These are phyloP conservation scores for Bagarius yarrelli DNA, from an alignment of 2,113 vertebrate genomes.

Conservation along the genomic window DNA sequence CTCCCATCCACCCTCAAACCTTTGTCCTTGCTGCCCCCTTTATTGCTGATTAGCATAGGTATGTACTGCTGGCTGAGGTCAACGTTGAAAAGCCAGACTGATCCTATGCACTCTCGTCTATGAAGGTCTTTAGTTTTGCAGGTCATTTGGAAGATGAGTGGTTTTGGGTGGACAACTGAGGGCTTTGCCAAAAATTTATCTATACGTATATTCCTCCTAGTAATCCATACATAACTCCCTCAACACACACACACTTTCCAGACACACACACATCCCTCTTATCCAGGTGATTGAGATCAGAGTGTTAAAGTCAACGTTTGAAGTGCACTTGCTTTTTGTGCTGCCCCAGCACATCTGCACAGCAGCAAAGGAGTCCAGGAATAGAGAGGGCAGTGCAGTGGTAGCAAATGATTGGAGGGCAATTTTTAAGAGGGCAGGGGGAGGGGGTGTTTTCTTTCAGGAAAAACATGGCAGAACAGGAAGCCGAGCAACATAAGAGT, in stretches of 20 bases:
- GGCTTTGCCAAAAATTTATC: background rate
- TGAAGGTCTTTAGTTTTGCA: background rate
- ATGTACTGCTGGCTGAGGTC: slow-evolving; percentile 13
- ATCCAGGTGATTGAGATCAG: slow-evolving; percentile 49
- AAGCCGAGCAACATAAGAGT: slow-evolving; percentile 31
- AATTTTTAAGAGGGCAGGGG: background rate
- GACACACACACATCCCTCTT: background rate
- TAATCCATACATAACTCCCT: slow-evolving; percentile 1
- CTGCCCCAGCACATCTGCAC: slow-evolving; percentile 33
- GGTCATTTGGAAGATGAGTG: background rate
- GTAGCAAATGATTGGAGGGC: slow-evolving; percentile 2
- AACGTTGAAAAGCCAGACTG: background rate
- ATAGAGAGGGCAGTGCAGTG: background rate
- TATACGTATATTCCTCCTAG: slow-evolving; percentile 29
- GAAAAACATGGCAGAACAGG: slow-evolving; percentile 34
- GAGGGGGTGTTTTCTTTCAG: slow-evolving; percentile 25
- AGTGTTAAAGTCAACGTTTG: slow-evolving; percentile 40
- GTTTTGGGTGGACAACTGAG: background rate
- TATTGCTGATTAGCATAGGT: slow-evolving; percentile 20
- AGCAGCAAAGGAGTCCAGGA: slow-evolving; percentile 6
- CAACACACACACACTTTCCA: too few species aligned
- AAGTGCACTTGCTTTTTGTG: slow-evolving; percentile 36
- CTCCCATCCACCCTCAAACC: background rate
- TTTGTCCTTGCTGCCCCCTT: slow-evolving; percentile 20
- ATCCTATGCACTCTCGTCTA: background rate